Conservation (phyloP, 2,113 vertebrate species). For the Platycercus adscitus region DNA sequence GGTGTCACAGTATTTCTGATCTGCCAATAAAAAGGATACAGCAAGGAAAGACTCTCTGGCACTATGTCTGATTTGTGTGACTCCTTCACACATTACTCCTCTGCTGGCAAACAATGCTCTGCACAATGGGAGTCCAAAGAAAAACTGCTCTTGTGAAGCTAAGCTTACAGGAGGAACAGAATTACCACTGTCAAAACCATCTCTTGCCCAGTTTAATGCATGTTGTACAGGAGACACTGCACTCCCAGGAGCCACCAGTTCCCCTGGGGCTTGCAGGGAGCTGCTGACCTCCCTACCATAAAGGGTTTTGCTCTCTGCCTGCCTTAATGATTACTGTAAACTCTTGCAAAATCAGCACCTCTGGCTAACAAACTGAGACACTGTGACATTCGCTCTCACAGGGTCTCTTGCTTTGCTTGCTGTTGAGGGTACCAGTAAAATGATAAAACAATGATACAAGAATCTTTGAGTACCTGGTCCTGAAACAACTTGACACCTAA, state of each 20-base stretch:
- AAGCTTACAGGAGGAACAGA: not conserved
- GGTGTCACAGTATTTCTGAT: slow-evolving; percentile 22
- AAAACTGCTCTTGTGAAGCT: not conserved
- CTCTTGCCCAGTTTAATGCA: not conserved
- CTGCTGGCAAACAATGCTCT: not conserved
- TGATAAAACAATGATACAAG: not conserved
- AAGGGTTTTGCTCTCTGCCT: not conserved
- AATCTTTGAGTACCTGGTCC: not conserved
- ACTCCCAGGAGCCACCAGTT: rapidly evolving
- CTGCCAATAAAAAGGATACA: slow-evolving; percentile 38
- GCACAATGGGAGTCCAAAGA: not conserved
- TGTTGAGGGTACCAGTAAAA: not conserved
- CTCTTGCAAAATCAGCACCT: not conserved
- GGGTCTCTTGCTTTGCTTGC: not conserved
- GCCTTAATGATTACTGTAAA: not conserved
- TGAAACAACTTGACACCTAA: not conserved
- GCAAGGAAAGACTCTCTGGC: not conserved
- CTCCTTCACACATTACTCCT: slow-evolving; percentile 12
- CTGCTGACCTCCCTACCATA: not conserved
- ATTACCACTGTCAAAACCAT: not conserved
- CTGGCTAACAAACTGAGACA: not conserved
- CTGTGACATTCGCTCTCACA: rapidly evolving
- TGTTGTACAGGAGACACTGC: rapidly evolving
- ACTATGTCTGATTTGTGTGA: slow-evolving; percentile 17
- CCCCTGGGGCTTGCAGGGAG: not conserved